Percentiles rank a stretch among this genome's conserved stretches.
Conservation (phyloP, 2,113 vertebrate genomes). For the Macquaria australasica region DNA sequence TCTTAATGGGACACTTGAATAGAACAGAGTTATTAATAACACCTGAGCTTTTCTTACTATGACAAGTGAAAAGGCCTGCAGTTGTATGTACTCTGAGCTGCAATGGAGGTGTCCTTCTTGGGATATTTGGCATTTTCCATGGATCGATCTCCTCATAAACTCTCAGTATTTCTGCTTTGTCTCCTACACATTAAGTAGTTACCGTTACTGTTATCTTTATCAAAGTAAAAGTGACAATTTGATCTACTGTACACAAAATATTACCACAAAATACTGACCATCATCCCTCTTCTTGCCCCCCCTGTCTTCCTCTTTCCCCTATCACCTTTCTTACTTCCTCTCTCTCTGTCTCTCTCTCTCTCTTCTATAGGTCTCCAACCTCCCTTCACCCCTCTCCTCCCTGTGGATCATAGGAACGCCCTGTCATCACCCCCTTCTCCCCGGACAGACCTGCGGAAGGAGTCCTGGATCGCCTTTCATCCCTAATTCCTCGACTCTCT, state of each 20-base stretch:
- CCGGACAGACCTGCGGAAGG: slow-evolving; percentile 9
- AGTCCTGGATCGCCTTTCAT: slow-evolving; percentile 2
- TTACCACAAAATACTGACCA: slow-evolving; percentile 33
- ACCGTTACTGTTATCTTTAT: too few relatives aligned
- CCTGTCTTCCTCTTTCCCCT: not conserved
- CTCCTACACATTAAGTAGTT: too few relatives aligned
- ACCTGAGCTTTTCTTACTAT: too few relatives aligned
- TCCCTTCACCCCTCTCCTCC: not conserved
- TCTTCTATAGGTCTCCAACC: slow-evolving; percentile 56
- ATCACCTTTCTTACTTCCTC: slow-evolving; percentile 2
- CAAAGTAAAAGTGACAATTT: not conserved
- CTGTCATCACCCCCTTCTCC: slow-evolving; percentile 16
- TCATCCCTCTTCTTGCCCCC: slow-evolving; percentile 9
- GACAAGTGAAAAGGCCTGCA: too few relatives aligned
- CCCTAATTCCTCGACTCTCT: not conserved
- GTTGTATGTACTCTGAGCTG: too few relatives aligned
- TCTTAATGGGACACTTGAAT: too few relatives aligned
- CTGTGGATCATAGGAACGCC: slow-evolving; percentile 14
- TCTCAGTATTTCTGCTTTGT: not conserved
- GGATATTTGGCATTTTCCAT: too few relatives aligned
- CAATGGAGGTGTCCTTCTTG: too few relatives aligned
- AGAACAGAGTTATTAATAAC: too few relatives aligned
- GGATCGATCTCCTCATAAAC: not conserved
- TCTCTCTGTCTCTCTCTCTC: slow-evolving; percentile 17
- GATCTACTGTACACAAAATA: not conserved